These are phyloP conservation scores for Octonoba sinensis DNA, from an alignment of 2,888 invertebrate genomes.

Conservation along the genomic window DNA sequence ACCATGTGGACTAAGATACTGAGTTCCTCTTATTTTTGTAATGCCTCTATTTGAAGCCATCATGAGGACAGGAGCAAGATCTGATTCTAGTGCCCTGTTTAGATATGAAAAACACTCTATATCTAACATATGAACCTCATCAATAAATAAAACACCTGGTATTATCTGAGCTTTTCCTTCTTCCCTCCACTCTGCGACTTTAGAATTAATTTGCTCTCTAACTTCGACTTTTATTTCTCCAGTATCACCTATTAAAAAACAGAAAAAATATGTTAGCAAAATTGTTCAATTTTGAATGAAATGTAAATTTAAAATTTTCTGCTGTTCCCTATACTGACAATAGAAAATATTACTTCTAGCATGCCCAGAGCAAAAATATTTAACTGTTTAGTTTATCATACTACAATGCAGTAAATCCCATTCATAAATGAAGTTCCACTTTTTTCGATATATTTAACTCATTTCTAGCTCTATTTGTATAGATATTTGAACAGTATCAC, in stretches of 20 bases:
- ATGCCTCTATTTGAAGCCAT: slow-evolving; percentile 98
- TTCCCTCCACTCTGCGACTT: slow-evolving; percentile 98
- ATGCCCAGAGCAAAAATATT: no score
- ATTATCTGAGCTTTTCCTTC: slow-evolving; percentile 99
- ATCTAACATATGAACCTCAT: slow-evolving; percentile 99
- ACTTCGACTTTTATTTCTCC: slow-evolving; percentile 99
- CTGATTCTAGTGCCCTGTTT: slow-evolving; percentile 95
- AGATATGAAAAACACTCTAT: slow-evolving; percentile 99
- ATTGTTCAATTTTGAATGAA: no score
- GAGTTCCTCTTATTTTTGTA: slow-evolving; percentile 94
- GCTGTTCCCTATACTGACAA: no score
- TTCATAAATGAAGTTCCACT: no score
- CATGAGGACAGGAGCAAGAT: slow-evolving; percentile 96
- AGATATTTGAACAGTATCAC: no score
- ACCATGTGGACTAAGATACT: slow-evolving; percentile 94
- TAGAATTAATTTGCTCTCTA: slow-evolving; percentile 96
- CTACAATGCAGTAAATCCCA: no score
- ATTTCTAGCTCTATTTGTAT: no score
- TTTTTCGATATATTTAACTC: no score
- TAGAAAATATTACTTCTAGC: no score
- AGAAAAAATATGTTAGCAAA: slow-evolving; percentile 9
- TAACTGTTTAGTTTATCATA: no score
- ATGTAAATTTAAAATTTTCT: no score
- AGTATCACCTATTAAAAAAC: slow-evolving; percentile 84
- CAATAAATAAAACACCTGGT: slow-evolving; percentile 96